Evolutionary conservation across 2,113 vertebrate genomes (phyloP).

Genomic region (Regulus satrapa): DNA sequence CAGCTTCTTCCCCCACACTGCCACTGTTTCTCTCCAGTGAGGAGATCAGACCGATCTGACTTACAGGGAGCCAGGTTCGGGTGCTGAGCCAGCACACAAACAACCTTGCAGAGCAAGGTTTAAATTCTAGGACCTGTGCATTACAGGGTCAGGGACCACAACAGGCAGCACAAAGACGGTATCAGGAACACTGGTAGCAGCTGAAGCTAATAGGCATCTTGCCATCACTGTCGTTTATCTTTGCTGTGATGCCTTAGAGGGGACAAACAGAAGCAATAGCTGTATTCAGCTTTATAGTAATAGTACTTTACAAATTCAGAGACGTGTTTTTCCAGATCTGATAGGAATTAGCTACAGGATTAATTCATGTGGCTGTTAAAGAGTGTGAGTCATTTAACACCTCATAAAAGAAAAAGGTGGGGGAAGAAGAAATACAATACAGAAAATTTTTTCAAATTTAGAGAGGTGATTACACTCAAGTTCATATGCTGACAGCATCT

Average conservation of each 20-base stretch:
- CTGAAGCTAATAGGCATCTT: neutral
- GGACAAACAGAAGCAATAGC: neutral
- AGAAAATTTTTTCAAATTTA: neutral
- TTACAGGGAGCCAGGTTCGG: rapidly evolving
- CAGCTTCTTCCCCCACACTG: neutral
- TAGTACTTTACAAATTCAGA: neutral
- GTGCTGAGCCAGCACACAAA: neutral
- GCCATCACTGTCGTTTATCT: neutral
- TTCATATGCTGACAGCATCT: neutral
- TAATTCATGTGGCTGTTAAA: neutral
- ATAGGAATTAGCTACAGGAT: neutral
- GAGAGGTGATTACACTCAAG: neutral
- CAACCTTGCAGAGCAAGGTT: neutral
- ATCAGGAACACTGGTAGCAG: neutral
- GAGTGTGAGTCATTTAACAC: neutral
- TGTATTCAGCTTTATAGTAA: neutral
- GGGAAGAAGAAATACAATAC: neutral
- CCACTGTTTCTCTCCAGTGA: neutral
- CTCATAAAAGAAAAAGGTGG: neutral
- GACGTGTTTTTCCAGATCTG: neutral
- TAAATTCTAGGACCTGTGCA: neutral
- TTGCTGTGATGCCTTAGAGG: neutral
- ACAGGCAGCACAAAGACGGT: neutral
- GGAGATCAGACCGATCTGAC: neutral
- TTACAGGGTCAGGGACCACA: neutral